Conservation (phyloP, 2,113 vertebrate genomes). For the Dinomys branickii region DNA sequence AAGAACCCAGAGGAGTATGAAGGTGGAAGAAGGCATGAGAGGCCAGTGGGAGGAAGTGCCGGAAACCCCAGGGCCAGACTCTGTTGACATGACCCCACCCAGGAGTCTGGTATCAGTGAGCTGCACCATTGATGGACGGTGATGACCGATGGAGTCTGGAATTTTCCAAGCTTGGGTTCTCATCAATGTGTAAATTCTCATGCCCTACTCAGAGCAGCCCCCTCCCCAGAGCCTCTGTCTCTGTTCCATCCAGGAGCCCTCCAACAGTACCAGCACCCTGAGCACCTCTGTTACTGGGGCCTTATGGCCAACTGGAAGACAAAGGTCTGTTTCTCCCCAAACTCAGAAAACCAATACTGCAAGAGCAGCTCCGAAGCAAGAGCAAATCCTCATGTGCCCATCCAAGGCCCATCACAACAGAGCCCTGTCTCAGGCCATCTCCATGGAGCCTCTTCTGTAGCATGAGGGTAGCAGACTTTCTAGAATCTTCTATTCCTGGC, state of each 20-base stretch:
- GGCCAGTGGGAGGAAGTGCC: not conserved
- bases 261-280: not conserved
- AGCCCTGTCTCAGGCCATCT: not conserved
- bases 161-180: not conserved
- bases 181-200: not conserved
- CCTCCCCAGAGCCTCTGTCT: no score
- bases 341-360: not conserved
- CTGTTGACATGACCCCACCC: not conserved
- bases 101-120: not conserved
- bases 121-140: not conserved
- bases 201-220: not conserved
- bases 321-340: not conserved
- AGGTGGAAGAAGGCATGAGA: not conserved
- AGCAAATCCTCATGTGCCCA: not conserved
- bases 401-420: no score
- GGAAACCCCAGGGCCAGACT: not conserved
- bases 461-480: not conserved
- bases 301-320: not conserved
- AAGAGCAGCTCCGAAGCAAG: rapidly evolving
- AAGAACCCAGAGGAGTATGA: not conserved
- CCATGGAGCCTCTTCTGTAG: not conserved
- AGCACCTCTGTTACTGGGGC: not conserved
- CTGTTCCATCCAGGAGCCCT: not conserved
- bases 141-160: not conserved
- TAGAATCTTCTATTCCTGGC: not conserved